These are phyloP conservation scores for Drosophila repleta DNA, from an alignment of 1,140 invertebrate genomes.

Conservation along the genomic window DNA sequence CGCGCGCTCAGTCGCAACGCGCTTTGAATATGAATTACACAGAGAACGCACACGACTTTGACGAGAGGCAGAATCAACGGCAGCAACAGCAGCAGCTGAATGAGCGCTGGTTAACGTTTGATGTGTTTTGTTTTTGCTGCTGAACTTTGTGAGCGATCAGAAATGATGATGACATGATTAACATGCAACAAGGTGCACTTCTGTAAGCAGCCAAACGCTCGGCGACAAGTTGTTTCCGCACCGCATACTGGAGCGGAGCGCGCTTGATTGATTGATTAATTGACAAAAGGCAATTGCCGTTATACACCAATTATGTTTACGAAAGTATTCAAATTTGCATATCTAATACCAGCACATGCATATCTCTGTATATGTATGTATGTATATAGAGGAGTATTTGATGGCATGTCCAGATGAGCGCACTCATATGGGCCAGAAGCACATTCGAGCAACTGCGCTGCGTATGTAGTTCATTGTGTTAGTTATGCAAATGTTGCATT, in stretches of 20 bases:
- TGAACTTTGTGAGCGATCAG: conserved; percentile 65
- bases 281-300: conserved; percentile 78
- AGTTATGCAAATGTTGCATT: conserved; percentile 77
- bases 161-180: conserved; percentile 57
- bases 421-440: neutral
- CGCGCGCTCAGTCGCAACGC: conserved; percentile 45
- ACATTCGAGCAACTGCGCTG: conserved; percentile 13
- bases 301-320: conserved; percentile 59
- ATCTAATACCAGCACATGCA: conserved; percentile 42
- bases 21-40: conserved; percentile 82
- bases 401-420: conserved; percentile 8
- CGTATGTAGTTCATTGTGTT: conserved; percentile 75
- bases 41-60: conserved; percentile 74
- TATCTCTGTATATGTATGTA: neutral
- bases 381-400: neutral
- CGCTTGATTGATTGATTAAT: conserved; percentile 81
- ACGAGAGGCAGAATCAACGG: conserved; percentile 28
- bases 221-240: conserved; percentile 69
- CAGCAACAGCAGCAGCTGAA: conserved; percentile 25
- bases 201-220: conserved; percentile 13
- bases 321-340: conserved; percentile 59
- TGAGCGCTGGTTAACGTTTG: conserved; percentile 51
- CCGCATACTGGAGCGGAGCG: conserved; percentile 31
- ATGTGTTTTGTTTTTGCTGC: conserved; percentile 37
- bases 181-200: conserved; percentile 54